Evolutionary conservation across 2,113 vertebrate species (phyloP).

Genomic region (Corvus cornix): DNA sequence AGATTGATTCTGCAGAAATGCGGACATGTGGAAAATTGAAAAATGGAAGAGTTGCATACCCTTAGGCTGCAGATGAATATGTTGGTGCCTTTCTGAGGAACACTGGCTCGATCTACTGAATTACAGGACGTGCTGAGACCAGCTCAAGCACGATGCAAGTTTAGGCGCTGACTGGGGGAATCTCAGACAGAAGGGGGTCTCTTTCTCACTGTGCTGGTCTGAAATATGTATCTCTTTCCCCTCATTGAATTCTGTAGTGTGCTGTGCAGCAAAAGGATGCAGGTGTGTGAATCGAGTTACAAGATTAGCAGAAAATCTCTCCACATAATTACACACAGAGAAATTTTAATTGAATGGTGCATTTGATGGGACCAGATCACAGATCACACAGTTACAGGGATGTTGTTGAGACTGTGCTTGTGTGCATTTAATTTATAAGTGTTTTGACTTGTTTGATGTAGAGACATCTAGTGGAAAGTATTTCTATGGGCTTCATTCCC

Average conservation of each 20-base stretch:
- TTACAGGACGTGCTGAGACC: neutral
- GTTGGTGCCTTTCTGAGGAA: neutral
- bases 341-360: neutral
- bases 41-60: neutral
- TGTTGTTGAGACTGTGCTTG: neutral
- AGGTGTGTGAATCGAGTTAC: neutral
- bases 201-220: neutral
- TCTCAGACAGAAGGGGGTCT: neutral
- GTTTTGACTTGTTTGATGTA: neutral
- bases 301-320: neutral
- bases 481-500: neutral
- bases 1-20: conserved; percentile 9
- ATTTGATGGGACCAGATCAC: neutral
- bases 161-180: neutral
- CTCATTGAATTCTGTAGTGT: neutral
- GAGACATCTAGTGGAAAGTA: neutral
- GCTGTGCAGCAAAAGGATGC: neutral
- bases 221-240: neutral
- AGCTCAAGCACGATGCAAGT: neutral
- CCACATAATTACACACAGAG: neutral
- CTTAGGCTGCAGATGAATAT: neutral
- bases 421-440: neutral
- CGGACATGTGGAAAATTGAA: conserved; percentile 32
- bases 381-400: neutral
- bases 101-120: neutral